A percentile compares a stretch with the other conserved stretches of the same genome.
Evolutionary conservation across 1,140 invertebrate species (phyloP).

Genomic region (Stegodyphus mimosarum): DNA sequence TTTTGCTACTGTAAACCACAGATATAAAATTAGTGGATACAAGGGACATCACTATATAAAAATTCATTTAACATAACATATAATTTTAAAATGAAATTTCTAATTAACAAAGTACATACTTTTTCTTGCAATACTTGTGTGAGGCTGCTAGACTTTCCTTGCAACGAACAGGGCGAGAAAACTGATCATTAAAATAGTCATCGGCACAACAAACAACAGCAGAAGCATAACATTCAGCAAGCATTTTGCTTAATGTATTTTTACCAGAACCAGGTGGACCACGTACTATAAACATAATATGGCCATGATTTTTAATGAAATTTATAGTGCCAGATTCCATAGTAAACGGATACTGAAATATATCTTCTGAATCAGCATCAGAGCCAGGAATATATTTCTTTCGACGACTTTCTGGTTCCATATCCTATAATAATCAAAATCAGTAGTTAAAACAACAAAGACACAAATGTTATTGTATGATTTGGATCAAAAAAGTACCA

Average conservation of each 20-base stretch:
- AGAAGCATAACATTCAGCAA: slow-evolving; percentile 4
- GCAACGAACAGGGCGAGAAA: background rate
- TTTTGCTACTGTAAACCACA: background rate
- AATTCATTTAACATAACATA: background rate
- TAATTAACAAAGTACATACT: background rate
- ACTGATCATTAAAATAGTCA: slow-evolving; percentile 30
- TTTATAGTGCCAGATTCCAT: slow-evolving; percentile 13
- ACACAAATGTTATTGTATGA: too few relatives aligned
- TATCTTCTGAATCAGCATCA: slow-evolving; percentile 13
- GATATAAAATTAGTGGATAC: background rate
- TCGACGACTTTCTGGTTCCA: too few relatives aligned
- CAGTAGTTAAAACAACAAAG: too few relatives aligned
- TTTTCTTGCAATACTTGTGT: slow-evolving; percentile 25
- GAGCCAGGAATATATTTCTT: slow-evolving; percentile 45
- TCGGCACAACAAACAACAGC: slow-evolving; percentile 19
- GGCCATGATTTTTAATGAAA: slow-evolving; percentile 29
- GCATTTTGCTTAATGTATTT: slow-evolving; percentile 4
- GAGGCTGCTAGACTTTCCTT: background rate
- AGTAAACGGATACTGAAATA: slow-evolving; percentile 34
- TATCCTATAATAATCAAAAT: too few relatives aligned
- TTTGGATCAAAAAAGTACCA: too few relatives aligned
- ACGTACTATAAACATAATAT: slow-evolving; percentile 55
- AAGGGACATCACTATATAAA: background rate
- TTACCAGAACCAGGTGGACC: slow-evolving; percentile 47
- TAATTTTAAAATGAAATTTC: background rate